These are phyloP conservation scores for Stenodema calcarata DNA, from an alignment of 2,888 invertebrate species.

Conservation along the genomic window DNA sequence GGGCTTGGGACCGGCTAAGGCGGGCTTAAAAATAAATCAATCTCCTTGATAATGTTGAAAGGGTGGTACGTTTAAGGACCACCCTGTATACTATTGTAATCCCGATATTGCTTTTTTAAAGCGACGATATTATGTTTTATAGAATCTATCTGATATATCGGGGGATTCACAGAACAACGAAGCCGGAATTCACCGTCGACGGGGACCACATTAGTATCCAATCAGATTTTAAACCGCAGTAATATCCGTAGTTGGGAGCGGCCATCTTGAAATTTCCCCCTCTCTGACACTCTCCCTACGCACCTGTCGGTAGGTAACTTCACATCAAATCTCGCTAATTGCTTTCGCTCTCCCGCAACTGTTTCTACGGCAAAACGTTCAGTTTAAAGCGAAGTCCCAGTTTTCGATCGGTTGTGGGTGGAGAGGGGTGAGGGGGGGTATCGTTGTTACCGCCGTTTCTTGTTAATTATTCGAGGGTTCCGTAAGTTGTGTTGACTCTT, in stretches of 20 bases:
- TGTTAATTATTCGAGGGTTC: background rate
- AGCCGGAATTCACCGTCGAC: background rate
- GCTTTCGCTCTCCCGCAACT: background rate
- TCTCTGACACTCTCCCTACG: background rate
- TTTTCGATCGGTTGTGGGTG: too few species aligned
- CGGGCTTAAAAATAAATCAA: too few species aligned
- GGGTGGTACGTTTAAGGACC: too few species aligned
- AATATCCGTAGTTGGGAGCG: background rate
- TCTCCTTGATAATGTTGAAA: too few species aligned
- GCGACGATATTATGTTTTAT: too few species aligned
- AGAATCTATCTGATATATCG: background rate
- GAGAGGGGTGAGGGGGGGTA: background rate
- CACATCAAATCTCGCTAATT: background rate
- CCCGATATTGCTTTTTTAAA: too few species aligned
- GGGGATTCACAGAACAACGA: background rate
- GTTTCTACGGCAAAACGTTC: background rate
- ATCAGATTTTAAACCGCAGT: background rate
- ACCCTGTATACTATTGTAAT: too few species aligned
- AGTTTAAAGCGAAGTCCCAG: background rate
- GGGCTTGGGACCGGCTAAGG: too few species aligned
- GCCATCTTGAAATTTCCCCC: background rate
- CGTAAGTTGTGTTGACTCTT: too few species aligned
- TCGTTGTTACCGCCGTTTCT: background rate
- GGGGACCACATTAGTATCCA: background rate
- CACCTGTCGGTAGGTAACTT: background rate